Base-by-base conservation (phyloP, 2,797 vertebrate species). In the Leucoraja ocellata region DNA sequence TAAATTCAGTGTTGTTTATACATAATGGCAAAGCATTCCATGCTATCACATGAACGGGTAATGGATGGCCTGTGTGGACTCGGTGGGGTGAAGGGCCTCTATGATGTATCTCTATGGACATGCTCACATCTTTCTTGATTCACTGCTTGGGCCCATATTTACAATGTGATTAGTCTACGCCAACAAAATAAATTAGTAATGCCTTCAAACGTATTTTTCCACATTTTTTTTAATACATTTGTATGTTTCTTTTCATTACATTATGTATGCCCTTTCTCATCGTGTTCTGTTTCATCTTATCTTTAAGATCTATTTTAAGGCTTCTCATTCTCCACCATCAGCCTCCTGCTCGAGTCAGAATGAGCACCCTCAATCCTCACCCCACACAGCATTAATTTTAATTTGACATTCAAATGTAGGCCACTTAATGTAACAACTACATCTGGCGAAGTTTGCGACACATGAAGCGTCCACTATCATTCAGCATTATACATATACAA, bases 361-460 rank as follows among this genome's bases (percentile, higher is more conserved):
- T 74, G 25, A 25, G 5, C 21, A 25, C 71, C 10, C 16, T 68
- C 65, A 11, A 68, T 68, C 65, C 10, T 11, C 65, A 68, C 11
- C 65, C 65, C 65, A 11, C 10, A 68, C 65, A 74, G 25, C 25
- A 76, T 92, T 92, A 76, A n/a, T 58, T 92, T 58, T 76, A 23
- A 92, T 76, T 25, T n/a, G 11, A 58, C 71, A 54, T 92, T 25
- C 28, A n/a, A 65, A 28, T 21, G 10, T 4, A 76, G 39, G n/a
- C 71, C 90, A 92, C 90, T 76, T 92, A 76, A 16, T 16, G 14
- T 91, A 32, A 92, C 58, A 76, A 76, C 46, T 91, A 74, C 25
- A 71, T 71, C 90, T 91, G 90, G 11, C 68, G 28, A 92, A 74
- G 71, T 54, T 28, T 73, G 68, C 3, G n/a, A 74, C 73, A 74